A percentile compares a stretch with the other conserved stretches of the same genome.
Evolutionary conservation across 2,113 vertebrate species (phyloP).

Genomic region (Mormyrus lacerda): DNA sequence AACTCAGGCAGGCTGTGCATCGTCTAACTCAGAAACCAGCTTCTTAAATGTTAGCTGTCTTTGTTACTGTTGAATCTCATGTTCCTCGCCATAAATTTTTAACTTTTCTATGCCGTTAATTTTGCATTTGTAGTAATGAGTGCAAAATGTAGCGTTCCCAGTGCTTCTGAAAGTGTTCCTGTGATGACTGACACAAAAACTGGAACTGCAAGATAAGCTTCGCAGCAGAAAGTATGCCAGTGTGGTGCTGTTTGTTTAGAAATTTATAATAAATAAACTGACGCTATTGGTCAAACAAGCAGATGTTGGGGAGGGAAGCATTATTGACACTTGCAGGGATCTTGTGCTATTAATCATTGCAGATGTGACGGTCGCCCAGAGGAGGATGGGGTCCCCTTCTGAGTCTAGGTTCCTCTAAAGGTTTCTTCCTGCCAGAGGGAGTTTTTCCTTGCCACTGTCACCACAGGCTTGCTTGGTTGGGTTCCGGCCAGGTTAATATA

Average conservation of each 20-base stretch:
- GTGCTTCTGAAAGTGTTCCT: not conserved
- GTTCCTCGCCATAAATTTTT: not conserved
- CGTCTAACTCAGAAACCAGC: not conserved
- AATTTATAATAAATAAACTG: not conserved
- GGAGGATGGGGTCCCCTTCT: too few species aligned
- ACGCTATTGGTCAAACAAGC: not conserved
- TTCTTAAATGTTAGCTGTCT: not conserved
- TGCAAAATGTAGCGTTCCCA: not conserved
- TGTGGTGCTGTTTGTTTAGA: not conserved
- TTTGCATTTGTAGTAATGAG: not conserved
- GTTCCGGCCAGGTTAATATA: too few species aligned
- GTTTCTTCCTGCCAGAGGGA: too few species aligned
- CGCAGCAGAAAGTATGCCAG: not conserved
- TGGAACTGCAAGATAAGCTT: not conserved
- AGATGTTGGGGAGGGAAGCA: not conserved
- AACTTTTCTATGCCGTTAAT: not conserved
- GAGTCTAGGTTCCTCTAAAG: too few species aligned
- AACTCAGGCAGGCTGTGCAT: not conserved
- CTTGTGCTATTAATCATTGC: not conserved
- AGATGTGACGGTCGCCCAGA: too few species aligned
- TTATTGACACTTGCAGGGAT: not conserved
- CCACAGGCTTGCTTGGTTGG: too few species aligned
- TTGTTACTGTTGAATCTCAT: not conserved
- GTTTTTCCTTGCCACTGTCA: too few species aligned
- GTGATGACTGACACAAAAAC: not conserved